Evolutionary conservation across 2,888 invertebrate genomes (phyloP).

Genomic region (Platycheirus albimanus): DNA sequence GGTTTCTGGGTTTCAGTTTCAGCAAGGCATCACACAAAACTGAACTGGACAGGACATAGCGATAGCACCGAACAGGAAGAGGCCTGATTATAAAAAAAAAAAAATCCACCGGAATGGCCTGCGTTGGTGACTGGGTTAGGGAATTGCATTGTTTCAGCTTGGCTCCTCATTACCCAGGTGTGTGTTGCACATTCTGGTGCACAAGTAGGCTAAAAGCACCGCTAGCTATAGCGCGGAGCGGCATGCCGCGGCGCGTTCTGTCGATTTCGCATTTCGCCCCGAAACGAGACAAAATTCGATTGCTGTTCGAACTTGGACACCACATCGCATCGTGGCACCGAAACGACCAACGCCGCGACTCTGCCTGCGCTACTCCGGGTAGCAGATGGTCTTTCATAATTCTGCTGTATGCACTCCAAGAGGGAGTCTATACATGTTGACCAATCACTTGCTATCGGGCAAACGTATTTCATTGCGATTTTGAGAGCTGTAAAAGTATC

Average conservation of each 20-base stretch:
- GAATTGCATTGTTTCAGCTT: slow-evolving; percentile 52
- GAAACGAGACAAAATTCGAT: slow-evolving; percentile 52
- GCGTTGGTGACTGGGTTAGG: slow-evolving; percentile 45
- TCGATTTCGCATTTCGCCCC: slow-evolving; percentile 63
- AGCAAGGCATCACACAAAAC: too few relatives aligned
- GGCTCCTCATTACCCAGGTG: slow-evolving; percentile 69
- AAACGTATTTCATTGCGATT: slow-evolving; percentile 78
- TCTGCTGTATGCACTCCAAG: slow-evolving; percentile 12
- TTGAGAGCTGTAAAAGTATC: slow-evolving; percentile 51
- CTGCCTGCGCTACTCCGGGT: not conserved
- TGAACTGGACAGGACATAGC: too few relatives aligned
- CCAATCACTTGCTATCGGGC: slow-evolving; percentile 79
- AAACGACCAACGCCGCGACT: not conserved
- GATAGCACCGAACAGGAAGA: slow-evolving; percentile 59
- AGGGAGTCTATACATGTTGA: slow-evolving; percentile 71
- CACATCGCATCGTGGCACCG: not conserved
- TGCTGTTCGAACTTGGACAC: slow-evolving; percentile 26
- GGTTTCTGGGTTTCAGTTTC: too few relatives aligned
- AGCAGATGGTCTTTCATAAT: slow-evolving; percentile 61
- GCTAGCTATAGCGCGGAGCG: slow-evolving; percentile 19
- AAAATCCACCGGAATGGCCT: slow-evolving; percentile 57
- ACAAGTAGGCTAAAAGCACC: slow-evolving; percentile 60
- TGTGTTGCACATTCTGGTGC: slow-evolving; percentile 51
- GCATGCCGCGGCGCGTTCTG: slow-evolving; percentile 49
- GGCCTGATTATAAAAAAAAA: slow-evolving; percentile 49